Evolutionary conservation across 2,797 vertebrate genomes (phyloP).

Genomic region (Rhincodon typus): DNA sequence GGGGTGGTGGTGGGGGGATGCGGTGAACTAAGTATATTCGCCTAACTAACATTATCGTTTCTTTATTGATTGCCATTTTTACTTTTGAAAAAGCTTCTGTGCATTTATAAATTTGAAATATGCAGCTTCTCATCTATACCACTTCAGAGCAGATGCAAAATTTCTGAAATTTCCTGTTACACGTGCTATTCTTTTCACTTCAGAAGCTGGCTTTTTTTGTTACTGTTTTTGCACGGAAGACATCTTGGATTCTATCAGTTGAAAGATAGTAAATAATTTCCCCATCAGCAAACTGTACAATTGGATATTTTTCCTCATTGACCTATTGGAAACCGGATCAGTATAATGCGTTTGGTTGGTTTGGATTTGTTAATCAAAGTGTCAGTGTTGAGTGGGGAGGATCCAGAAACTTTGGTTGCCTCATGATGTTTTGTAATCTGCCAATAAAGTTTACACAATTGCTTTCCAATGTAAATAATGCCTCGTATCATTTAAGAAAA

Average conservation of each 20-base stretch:
- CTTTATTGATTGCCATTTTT: background rate
- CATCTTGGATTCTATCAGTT: background rate
- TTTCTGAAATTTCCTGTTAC: background rate
- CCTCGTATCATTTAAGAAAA: background rate
- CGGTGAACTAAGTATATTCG: background rate
- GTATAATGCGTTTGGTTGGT: background rate
- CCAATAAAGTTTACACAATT: background rate
- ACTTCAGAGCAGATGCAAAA: background rate
- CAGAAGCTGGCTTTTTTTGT: background rate
- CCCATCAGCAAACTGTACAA: background rate
- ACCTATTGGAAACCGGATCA: background rate
- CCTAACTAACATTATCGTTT: background rate
- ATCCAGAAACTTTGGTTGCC: background rate
- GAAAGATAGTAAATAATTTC: background rate
- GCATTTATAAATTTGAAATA: background rate
- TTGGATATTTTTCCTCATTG: background rate
- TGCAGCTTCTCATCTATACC: background rate
- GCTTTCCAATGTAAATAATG: background rate
- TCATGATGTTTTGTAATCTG: background rate
- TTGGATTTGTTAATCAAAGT: background rate
- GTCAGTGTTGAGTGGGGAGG: background rate
- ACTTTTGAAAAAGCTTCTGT: background rate
- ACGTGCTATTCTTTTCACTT: background rate
- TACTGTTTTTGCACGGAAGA: background rate
- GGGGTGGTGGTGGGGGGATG: too few relatives aligned